A percentile compares a stretch with the other conserved stretches of the same genome.
These are phyloP conservation scores for Lophotriccus pileatus DNA, from an alignment of 2,797 vertebrate genomes.

Conservation along the genomic window DNA sequence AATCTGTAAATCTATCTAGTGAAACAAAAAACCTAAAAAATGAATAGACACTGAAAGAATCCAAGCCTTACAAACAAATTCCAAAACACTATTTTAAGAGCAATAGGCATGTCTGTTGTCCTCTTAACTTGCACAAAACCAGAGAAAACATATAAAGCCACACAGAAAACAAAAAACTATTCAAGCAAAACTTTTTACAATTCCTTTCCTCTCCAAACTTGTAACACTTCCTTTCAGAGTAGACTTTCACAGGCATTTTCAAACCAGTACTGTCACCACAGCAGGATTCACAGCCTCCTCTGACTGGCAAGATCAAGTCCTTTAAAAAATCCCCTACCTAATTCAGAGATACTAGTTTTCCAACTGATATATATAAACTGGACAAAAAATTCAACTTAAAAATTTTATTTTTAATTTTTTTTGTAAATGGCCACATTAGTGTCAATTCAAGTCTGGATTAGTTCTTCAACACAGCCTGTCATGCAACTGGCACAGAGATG, in stretches of 20 bases:
- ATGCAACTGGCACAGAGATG: background rate
- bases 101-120: background rate
- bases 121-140: background rate
- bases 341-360: background rate
- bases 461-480: background rate
- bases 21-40: background rate
- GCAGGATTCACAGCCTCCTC: background rate
- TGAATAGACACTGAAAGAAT: background rate
- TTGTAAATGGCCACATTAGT: background rate
- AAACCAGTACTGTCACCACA: background rate
- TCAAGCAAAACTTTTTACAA: background rate
- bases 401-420: background rate
- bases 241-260: background rate
- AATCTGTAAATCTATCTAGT: background rate
- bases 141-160: background rate
- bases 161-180: background rate
- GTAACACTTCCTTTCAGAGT: background rate
- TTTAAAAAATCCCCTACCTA: background rate
- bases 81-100: background rate
- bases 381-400: background rate
- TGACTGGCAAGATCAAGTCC: background rate
- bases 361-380: background rate
- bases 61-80: background rate
- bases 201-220: background rate
- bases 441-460: background rate